Base-by-base conservation (phyloP, 1,140 invertebrate species). In the Drosophila virilis region DNA sequence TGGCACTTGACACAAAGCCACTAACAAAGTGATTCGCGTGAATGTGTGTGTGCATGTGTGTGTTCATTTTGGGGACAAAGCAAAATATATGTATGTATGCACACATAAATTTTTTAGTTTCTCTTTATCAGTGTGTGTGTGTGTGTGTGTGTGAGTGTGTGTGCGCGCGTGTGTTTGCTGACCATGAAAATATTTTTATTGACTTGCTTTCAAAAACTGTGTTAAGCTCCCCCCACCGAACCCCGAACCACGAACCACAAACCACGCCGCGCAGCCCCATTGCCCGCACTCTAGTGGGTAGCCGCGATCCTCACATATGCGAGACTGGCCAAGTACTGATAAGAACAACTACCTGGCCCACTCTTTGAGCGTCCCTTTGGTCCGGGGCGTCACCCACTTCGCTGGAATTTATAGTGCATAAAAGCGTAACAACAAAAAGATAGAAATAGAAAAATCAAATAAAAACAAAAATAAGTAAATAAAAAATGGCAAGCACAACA, bases 111-210 rank as follows among this genome's bases (percentile, higher is more conserved):
- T 80, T 77, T 57, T 77, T 80, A 80, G 77, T 80, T 77, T 80
- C 45, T 43, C 60, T 61, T n/a, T 46, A 10, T 33, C 42, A 15
- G 45, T 59, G 40, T 72, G 57, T 59, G 58, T 54, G 35, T 35
- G 32, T 40, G 32, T 50, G 42, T 15, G 35, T n/a, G 13, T 32
- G 43, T 37, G 45, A 40, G 66, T 42, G 55, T 77, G 74, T 77
- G 35, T n/a, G 13, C 37, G 43, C 37, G 45, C 48, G 66, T 42
- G 55, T 77, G 74, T 77, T 75, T 80, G 78, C 62, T 81, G 79
- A 82, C 79, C 79, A 81, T 81, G 79, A 81, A 81, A 82, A 74
- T 82, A 81, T 51, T 78, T 81, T 70, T 78, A 82, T 81, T 81
- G 79, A 78, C 70, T 81, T 74, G 74, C 70, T 57, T 78, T 68